These are phyloP conservation scores for Pelagia noctiluca DNA, from an alignment of 30 jellyfish, hydroid and myxozoan species.

Conservation along the genomic window DNA sequence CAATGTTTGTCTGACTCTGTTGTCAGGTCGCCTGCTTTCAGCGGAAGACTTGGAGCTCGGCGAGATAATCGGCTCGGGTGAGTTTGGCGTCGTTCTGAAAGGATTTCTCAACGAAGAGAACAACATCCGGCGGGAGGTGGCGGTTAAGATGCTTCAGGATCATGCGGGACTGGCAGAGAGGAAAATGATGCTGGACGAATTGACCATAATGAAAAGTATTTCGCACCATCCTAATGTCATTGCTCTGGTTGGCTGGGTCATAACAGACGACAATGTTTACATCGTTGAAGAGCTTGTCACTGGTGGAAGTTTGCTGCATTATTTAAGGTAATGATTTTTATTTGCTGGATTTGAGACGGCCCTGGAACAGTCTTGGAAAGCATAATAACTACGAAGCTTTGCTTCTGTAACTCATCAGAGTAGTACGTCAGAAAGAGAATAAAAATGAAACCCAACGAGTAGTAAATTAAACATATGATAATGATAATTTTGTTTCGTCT, in stretches of 20 bases:
- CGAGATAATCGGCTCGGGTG: constrained; percentile 47
- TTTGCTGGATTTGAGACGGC: too few relatives aligned
- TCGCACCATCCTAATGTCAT: constrained; percentile 92
- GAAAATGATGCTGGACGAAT: constrained; percentile 79
- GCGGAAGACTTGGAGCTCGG: constrained; percentile 57
- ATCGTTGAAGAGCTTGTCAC: constrained; percentile 86
- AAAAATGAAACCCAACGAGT: too few relatives aligned
- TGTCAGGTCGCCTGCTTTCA: constrained; percentile 24
- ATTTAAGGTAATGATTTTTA: constrained; percentile 76
- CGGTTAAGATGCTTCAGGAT: constrained; percentile 67
- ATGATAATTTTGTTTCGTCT: too few relatives aligned
- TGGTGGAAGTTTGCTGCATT: constrained; percentile 78
- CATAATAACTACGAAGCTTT: too few relatives aligned
- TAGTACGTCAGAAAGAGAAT: too few relatives aligned
- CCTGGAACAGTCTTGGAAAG: too few relatives aligned
- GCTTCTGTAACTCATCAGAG: too few relatives aligned
- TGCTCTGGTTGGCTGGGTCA: constrained; percentile 89
- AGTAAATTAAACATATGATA: too few relatives aligned
- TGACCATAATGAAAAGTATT: constrained; percentile 71
- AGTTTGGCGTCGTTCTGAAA: constrained; percentile 50
- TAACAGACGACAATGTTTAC: constrained; percentile 87
- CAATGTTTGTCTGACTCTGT: too few relatives aligned
- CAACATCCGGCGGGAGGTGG: constrained; percentile 16
- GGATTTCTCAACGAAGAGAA: constrained; percentile 47
- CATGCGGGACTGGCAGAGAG: constrained; percentile 68